phyloP scores from a whole-genome alignment of 2,888 invertebrate genomes.

The Cloeon dipterum region DNA sequence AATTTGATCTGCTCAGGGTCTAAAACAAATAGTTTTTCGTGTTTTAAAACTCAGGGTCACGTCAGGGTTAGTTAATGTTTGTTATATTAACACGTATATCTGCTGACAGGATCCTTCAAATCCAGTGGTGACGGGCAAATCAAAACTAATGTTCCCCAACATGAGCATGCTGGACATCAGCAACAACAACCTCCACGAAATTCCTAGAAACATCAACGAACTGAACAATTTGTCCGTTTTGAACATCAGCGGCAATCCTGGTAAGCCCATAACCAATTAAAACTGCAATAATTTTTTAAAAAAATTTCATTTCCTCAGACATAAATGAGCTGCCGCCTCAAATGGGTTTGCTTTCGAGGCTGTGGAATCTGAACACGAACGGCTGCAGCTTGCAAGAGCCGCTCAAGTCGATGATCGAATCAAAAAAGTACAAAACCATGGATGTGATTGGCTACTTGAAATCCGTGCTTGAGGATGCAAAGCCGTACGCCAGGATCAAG shows the following conservation, averaged over 20 bases:
- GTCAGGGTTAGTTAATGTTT: neutral
- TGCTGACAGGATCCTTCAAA: conserved; percentile 7
- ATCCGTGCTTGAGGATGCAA: conserved; percentile 68
- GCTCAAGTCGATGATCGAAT: conserved; percentile 69
- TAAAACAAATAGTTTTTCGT: neutral
- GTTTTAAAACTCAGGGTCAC: too few relatives aligned
- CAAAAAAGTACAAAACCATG: conserved; percentile 85
- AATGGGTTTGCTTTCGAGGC: conserved; percentile 77
- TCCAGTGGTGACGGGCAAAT: conserved; percentile 25
- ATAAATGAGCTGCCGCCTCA: conserved; percentile 79
- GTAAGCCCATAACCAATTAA: conserved; percentile 16
- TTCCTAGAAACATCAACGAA: conserved; percentile 68
- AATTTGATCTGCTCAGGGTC: too few relatives aligned
- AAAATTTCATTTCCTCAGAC: conserved; percentile 23
- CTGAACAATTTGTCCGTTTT: conserved; percentile 76
- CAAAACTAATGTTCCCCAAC: conserved; percentile 69
- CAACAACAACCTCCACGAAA: conserved; percentile 53
- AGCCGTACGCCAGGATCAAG: conserved; percentile 85
- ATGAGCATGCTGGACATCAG: conserved; percentile 89
- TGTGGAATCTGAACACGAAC: conserved; percentile 88
- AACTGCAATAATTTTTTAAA: neutral
- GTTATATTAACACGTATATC: neutral
- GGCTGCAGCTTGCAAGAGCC: conserved; percentile 79
- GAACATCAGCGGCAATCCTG: conserved; percentile 68
- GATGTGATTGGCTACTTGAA: conserved; percentile 81